These are phyloP conservation scores for Oscheius sp. DNA, from an alignment of 2,888 invertebrate genomes.

Conservation along the genomic window DNA sequence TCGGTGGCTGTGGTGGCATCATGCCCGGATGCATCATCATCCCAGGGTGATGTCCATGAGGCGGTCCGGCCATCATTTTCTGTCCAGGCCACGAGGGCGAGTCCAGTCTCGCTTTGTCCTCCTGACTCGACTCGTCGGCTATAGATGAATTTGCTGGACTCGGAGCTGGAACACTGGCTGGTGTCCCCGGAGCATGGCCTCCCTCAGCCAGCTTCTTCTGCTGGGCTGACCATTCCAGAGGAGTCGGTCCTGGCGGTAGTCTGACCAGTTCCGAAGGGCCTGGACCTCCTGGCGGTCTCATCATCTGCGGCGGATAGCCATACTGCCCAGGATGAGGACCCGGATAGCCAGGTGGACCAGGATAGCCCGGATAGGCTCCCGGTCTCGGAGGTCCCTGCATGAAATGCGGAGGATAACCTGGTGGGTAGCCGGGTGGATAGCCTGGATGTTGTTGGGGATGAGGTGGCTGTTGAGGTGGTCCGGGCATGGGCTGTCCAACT, in stretches of 20 bases:
- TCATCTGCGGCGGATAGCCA: constrained; percentile 45
- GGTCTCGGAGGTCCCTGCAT: constrained; percentile 24
- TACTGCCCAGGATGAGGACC: constrained; percentile 17
- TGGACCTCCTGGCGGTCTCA: constrained; percentile 47
- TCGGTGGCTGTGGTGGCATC: constrained; percentile 36
- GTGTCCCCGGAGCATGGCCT: constrained; percentile 44
- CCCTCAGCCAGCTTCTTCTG: constrained; percentile 39
- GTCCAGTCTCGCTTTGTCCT: constrained; percentile 47
- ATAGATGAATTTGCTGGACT: constrained; percentile 55
- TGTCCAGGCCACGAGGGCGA: constrained; percentile 38
- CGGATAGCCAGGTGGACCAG: neutral
- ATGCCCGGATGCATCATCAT: constrained; percentile 39
- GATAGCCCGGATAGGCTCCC: constrained; percentile 10
- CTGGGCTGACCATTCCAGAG: constrained; percentile 61
- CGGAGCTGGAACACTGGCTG: constrained; percentile 50
- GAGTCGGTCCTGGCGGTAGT: constrained; percentile 61
- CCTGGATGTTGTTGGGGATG: constrained; percentile 18
- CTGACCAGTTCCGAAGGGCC: constrained; percentile 54
- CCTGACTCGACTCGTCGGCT: constrained; percentile 49
- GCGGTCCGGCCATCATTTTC: neutral
- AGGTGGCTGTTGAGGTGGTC: constrained; percentile 7
- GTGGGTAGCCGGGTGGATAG: constrained; percentile 37
- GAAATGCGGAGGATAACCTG: constrained; percentile 26
- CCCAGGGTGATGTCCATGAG: constrained; percentile 15
- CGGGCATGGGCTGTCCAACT: neutral